Conservation (phyloP, 35 echinoderm and acorn worm species). For the Amphiura filiformis region DNA sequence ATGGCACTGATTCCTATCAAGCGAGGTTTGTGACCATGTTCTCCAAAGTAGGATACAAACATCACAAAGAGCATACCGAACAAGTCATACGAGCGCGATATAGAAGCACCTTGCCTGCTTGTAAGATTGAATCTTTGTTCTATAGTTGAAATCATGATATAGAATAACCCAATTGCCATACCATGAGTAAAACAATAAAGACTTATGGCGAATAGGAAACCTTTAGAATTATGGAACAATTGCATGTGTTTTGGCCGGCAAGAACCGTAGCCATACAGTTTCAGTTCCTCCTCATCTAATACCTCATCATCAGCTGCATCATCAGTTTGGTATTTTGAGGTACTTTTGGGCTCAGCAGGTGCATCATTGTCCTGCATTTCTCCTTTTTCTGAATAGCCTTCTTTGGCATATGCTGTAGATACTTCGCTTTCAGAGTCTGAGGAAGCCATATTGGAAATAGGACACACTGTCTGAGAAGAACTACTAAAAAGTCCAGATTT, state of each 20-base stretch:
- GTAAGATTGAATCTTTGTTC: conserved; percentile 77
- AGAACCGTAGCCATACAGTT: too few relatives aligned
- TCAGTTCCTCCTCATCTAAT: too few relatives aligned
- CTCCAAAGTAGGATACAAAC: conserved; percentile 90
- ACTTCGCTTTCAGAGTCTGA: too few relatives aligned
- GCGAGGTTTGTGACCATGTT: conserved; percentile 76
- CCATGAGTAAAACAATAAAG: conserved; percentile 74
- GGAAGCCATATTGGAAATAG: too few relatives aligned
- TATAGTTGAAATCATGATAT: conserved; percentile 76
- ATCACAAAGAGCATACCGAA: conserved; percentile 76
- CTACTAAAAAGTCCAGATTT: too few relatives aligned
- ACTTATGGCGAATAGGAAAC: conserved; percentile 75
- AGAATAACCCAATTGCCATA: conserved; percentile 83
- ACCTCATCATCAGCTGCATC: too few relatives aligned
- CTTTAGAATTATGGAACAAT: conserved; percentile 69
- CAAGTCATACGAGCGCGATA: conserved; percentile 89
- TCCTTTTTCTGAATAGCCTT: too few relatives aligned
- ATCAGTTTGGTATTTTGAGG: too few relatives aligned
- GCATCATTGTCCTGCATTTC: too few relatives aligned
- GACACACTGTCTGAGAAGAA: too few relatives aligned
- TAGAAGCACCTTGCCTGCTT: conserved; percentile 70
- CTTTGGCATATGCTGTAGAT: too few relatives aligned
- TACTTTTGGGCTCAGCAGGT: too few relatives aligned
- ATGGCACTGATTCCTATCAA: conserved; percentile 73
- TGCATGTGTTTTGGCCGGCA: conserved; percentile 52